Conservation (phyloP, 2,888 invertebrate species). For the Hofmannophila pseudospretella region DNA sequence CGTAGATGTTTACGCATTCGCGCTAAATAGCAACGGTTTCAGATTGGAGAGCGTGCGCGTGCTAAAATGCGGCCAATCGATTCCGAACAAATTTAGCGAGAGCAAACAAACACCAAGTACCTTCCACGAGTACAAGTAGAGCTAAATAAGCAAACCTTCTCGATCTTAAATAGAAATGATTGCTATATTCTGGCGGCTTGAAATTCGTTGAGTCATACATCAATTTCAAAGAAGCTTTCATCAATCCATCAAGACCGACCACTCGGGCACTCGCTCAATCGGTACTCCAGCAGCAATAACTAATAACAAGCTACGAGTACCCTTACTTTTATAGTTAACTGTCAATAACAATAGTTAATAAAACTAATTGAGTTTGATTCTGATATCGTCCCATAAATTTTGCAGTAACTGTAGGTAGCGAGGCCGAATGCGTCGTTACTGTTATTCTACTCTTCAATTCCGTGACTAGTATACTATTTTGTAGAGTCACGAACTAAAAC, state of each 20-base stretch:
- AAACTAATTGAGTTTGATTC: conserved; percentile 3
- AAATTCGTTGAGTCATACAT: conserved; percentile 42
- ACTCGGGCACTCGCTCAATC: conserved; percentile 10
- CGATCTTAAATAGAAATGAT: conserved; percentile 41
- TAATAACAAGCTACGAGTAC: no score
- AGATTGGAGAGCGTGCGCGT: conserved; percentile 58
- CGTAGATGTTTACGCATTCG: conserved; percentile 44
- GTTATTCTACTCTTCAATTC: conserved; percentile 6
- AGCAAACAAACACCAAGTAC: conserved; percentile 32
- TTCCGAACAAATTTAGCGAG: conserved; percentile 54
- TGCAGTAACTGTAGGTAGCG: conserved; percentile 3
- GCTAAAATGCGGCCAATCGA: conserved; percentile 69
- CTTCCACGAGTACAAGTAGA: no score
- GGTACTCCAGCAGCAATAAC: background rate
- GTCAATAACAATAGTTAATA: conserved; percentile 1
- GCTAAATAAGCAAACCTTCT: conserved; percentile 13
- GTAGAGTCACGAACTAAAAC: conserved; percentile 19
- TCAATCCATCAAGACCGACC: conserved; percentile 33
- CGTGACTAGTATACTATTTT: conserved; percentile 15
- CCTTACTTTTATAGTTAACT: background rate
- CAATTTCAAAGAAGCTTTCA: conserved; percentile 46
- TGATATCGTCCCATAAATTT: background rate
- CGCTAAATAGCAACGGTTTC: conserved; percentile 57
- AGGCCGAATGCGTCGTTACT: conserved; percentile 8
- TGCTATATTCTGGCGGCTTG: conserved; percentile 24